Conservation (phyloP, 2,888 invertebrate genomes). For the Dicyrtoma fusca region DNA sequence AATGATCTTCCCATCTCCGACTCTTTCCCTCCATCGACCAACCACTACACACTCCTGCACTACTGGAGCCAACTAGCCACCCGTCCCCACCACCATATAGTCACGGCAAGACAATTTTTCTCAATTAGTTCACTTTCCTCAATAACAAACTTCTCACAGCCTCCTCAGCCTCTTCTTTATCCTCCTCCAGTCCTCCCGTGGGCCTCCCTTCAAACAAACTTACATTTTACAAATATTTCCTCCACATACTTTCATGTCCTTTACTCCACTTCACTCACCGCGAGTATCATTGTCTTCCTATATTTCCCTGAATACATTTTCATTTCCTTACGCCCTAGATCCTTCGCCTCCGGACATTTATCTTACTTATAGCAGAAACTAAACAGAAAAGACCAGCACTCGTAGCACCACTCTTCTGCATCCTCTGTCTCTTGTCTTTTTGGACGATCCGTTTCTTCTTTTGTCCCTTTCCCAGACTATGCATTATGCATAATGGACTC, state of each 20-base stretch:
- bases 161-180: not conserved
- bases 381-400: too few relatives aligned
- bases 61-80: not conserved
- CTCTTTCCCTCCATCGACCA: not conserved
- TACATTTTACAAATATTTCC: too few relatives aligned
- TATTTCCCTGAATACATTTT: not conserved
- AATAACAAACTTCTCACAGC: not conserved
- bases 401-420: too few relatives aligned
- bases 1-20: too few relatives aligned
- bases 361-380: too few relatives aligned
- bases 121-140: too few relatives aligned
- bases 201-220: not conserved
- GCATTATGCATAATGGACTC: too few relatives aligned
- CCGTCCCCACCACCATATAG: not conserved
- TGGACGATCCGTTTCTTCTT: not conserved
- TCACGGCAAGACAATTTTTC: not conserved
- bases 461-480: too few relatives aligned
- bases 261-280: not conserved
- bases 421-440: slow-evolving; percentile 3
- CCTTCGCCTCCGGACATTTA: not conserved
- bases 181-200: not conserved
- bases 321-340: slow-evolving; percentile 1
- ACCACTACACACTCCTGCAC: not conserved
- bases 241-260: too few relatives aligned
- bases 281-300: not conserved